These are phyloP conservation scores for Nasonia giraulti DNA, from an alignment of 1,140 invertebrate species.

Conservation along the genomic window DNA sequence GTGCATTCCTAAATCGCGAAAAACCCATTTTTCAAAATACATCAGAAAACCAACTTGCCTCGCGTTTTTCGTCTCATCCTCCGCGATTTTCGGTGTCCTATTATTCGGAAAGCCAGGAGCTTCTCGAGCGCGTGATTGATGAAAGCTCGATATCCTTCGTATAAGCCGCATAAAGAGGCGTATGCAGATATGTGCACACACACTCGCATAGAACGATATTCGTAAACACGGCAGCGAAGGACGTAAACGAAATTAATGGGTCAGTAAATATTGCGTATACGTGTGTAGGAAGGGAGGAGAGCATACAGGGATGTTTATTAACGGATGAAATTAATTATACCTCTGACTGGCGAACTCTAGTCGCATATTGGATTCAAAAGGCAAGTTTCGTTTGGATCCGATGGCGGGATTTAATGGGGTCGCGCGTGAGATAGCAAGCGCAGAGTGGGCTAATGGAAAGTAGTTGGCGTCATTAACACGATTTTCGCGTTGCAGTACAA, in stretches of 20 bases:
- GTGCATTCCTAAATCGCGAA: not conserved
- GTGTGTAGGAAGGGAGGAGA: not conserved
- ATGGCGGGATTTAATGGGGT: constrained; percentile 14
- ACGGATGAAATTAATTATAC: constrained; percentile 26
- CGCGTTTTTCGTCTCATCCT: too few species aligned
- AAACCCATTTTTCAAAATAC: not conserved
- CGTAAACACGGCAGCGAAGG: not conserved
- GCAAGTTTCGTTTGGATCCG: not conserved
- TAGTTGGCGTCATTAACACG: not conserved
- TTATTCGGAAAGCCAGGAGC: not conserved
- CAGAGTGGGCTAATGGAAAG: not conserved
- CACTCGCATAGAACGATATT: not conserved
- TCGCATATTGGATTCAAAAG: not conserved
- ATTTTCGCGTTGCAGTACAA: constrained; percentile 60
- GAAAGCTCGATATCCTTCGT: not conserved
- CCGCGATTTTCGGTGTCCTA: too few species aligned
- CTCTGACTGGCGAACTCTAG: constrained; percentile 9
- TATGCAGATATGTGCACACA: not conserved
- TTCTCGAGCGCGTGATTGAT: not conserved
- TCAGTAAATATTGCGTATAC: not conserved
- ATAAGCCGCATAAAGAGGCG: too few species aligned
- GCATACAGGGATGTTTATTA: constrained; percentile 7
- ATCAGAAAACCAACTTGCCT: not conserved
- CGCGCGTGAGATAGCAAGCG: too few species aligned
- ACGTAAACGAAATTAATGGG: constrained; percentile 20